Base-by-base conservation (phyloP, 2,888 invertebrate species). In the Alsophila aescularia region DNA sequence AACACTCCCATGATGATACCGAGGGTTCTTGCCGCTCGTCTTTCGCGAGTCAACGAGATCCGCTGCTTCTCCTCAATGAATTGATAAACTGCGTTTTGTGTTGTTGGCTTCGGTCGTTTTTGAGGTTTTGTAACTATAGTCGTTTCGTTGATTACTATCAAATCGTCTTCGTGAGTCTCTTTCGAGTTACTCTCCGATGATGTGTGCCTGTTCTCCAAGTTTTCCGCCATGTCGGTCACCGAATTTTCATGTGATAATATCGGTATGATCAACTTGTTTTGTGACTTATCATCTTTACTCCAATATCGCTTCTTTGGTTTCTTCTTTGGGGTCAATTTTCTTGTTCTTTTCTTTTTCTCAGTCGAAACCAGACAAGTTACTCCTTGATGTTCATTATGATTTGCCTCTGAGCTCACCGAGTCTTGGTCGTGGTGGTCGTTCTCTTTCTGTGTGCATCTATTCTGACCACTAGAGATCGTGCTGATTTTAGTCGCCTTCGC, bases 1-100 rank as follows among this genome's bases (percentile, higher is more conserved):
- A 99, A 99, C 0, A 98, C 98, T 4, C 98, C 98, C 96, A 99
- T 98, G 54, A 99, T 98, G 52, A 99, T 98, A 15, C 98, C 99
- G 2, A 99, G 93, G 0, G 98, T 99, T 47, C 98, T 93, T 0
- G 99, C 98, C 0, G 99, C 99, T 34, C 98, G 93, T 50, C 99
- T 93, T 80, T 99, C 99, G 75, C 98, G 96, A 1, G 98, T 98
- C 59, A 98, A 85, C 0, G 98, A 98, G 69, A 98, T 97, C 63
- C 96, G 93, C 81, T 97, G 97, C 65, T 96, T 96, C 77, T 97
- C 97, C 84, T 97, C 97, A 72, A 97, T 96, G 79, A 97, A 97
- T 77, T 96, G 96, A 75, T 96, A 96, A 7, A 97, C 96, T 27
- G 95, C 93, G 34, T 93, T 94, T 15, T 93, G 92, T 52, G 83